A percentile compares a stretch with the other conserved stretches of the same genome.
Conservation (phyloP, 2,797 vertebrate genomes). For the Pipistrellus pipistrellus region DNA sequence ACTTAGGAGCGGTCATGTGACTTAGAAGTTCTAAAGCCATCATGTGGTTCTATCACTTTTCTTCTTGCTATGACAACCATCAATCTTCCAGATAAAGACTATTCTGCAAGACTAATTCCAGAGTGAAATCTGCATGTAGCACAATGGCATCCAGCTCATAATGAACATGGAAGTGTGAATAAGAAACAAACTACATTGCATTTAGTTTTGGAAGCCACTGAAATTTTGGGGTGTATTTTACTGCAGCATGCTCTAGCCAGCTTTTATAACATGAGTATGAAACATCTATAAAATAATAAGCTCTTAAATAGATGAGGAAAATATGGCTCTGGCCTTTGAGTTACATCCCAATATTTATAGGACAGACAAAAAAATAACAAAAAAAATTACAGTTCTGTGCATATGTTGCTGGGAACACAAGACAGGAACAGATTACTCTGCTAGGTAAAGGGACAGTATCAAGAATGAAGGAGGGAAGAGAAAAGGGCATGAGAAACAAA, state of each 20-base stretch:
- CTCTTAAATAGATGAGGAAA: not conserved
- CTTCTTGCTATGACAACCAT: not conserved
- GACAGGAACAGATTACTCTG: not conserved
- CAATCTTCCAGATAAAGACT: not conserved
- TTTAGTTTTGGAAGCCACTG: not conserved
- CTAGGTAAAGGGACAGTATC: not conserved
- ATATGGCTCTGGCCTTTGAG: not conserved
- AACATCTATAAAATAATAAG: not conserved
- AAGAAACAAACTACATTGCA: not conserved
- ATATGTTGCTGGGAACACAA: not conserved
- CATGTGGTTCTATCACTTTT: not conserved
- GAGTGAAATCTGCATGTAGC: not conserved
- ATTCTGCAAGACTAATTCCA: not conserved
- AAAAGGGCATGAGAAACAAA: not conserved
- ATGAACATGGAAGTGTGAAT: not conserved
- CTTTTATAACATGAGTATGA: not conserved
- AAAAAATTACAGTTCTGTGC: not conserved
- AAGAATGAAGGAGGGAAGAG: not conserved
- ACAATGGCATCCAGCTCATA: not conserved
- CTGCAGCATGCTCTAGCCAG: not conserved
- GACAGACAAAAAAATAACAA: not conserved
- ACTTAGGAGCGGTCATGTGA: not conserved
- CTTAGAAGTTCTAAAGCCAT: not conserved
- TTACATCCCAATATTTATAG: not conserved
- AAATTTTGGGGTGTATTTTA: not conserved